Percentiles rank a stretch among this genome's conserved stretches.
Conservation (phyloP, 2,113 vertebrate genomes). For the Xenotilapia flavipinnis region DNA sequence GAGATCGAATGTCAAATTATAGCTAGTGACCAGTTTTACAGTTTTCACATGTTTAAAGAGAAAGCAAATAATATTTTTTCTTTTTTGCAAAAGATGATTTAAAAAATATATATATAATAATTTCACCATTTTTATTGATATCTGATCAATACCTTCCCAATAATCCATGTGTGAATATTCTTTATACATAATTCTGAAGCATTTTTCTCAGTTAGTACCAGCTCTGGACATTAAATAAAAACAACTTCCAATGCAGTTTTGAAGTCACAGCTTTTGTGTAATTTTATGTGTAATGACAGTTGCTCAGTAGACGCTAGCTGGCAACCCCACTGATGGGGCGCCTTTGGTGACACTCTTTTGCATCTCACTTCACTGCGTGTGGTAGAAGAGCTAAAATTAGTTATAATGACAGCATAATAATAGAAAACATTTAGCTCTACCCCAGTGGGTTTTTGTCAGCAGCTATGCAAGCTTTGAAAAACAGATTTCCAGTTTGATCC, state of each 20-base stretch:
- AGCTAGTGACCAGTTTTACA: neutral
- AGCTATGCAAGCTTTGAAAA: neutral
- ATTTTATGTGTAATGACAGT: neutral
- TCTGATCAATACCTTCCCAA: neutral
- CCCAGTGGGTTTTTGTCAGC: neutral
- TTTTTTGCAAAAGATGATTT: neutral
- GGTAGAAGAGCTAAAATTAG: neutral
- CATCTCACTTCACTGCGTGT: neutral
- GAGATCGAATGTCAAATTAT: neutral
- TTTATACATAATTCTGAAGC: neutral
- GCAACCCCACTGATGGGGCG: neutral
- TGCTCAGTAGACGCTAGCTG: neutral
- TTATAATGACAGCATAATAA: neutral
- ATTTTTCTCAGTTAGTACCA: neutral
- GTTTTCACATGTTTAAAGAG: neutral
- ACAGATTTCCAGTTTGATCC: neutral
- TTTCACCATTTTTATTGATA: neutral
- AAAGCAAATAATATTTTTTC: neutral
- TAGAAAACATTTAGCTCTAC: neutral
- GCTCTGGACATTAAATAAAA: neutral
- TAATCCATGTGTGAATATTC: neutral
- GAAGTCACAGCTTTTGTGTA: neutral
- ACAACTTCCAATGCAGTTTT: neutral
- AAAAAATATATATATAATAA: neutral
- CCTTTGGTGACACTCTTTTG: neutral